A percentile compares a stretch with the other conserved stretches of the same genome.
phyloP scores from a whole-genome alignment of 1,140 invertebrate genomes.

The Hydropsyche tenuis region DNA sequence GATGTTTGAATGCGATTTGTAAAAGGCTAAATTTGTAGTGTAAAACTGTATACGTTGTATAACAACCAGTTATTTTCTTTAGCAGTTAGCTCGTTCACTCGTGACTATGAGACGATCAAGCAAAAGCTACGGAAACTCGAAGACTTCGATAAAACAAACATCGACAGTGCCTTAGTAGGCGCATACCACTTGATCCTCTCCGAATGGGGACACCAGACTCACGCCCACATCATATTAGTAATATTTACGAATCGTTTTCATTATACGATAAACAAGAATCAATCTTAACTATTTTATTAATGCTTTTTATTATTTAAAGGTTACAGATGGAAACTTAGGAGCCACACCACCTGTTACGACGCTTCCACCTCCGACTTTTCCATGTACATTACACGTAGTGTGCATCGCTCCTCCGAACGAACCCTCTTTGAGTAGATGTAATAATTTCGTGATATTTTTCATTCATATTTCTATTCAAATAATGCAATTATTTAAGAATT shows the following conservation, averaged over 20 bases:
- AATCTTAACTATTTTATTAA: conserved; percentile 1
- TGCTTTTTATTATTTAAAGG: conserved; percentile 22
- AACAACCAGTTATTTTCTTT: conserved; percentile 35
- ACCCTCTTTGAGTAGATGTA: conserved; percentile 36
- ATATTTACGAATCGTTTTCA: no score
- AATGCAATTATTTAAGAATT: not conserved
- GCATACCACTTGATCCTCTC: conserved; percentile 77
- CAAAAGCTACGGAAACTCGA: conserved; percentile 75
- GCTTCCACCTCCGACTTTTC: conserved; percentile 33
- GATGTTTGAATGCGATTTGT: no score
- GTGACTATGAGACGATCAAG: conserved; percentile 82
- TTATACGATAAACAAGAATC: no score
- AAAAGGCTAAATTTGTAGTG: no score
- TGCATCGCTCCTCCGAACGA: conserved; percentile 43
- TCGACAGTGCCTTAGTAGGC: conserved; percentile 78
- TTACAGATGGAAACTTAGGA: conserved; percentile 44
- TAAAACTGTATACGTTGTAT: no score
- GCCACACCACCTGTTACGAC: not conserved
- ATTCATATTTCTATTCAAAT: not conserved
- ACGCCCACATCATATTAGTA: conserved; percentile 73
- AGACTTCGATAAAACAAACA: conserved; percentile 83
- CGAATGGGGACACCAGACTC: conserved; percentile 85
- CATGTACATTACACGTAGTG: conserved; percentile 40
- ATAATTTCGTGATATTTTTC: conserved; percentile 18
- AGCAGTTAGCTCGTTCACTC: conserved; percentile 80